phyloP scores from a whole-genome alignment of 1,140 invertebrate species.

The Solenopsis invicta region DNA sequence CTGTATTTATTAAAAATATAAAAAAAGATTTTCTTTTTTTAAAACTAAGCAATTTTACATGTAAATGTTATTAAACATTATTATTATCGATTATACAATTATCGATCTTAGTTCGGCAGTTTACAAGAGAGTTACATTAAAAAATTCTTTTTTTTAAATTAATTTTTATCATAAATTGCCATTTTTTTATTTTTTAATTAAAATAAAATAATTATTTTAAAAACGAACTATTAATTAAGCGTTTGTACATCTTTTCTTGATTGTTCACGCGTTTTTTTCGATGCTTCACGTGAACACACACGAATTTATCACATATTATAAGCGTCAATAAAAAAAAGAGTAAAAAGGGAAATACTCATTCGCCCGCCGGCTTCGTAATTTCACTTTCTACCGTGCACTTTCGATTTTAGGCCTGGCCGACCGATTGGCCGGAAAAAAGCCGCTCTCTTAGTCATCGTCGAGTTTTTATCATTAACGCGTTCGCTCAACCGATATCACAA shows the following conservation, averaged over 20 bases:
- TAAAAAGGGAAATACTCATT: conserved; percentile 22
- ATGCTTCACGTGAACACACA: not conserved
- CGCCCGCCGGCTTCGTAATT: conserved; percentile 58
- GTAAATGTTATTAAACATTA: not conserved
- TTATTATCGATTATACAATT: not conserved
- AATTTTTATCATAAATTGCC: not conserved
- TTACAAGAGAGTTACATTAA: not conserved
- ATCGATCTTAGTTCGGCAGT: not conserved
- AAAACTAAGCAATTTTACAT: not conserved
- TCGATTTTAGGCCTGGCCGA: conserved; percentile 79
- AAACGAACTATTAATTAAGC: conserved; percentile 45
- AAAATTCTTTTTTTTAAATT: not conserved
- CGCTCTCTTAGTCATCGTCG: conserved; percentile 55
- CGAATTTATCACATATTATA: conserved; percentile 34
- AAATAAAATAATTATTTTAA: not conserved
- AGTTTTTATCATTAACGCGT: conserved; percentile 28
- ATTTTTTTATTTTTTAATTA: too few relatives aligned
- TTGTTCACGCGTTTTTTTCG: not conserved
- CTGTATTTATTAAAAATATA: not conserved
- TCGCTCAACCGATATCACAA: conserved; percentile 22
- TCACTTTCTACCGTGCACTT: conserved; percentile 82
- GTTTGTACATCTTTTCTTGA: conserved; percentile 28
- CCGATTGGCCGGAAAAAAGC: conserved; percentile 61
- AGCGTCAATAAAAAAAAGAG: conserved; percentile 45
- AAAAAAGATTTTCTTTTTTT: not conserved